Percentiles rank a stretch among this genome's conserved stretches.
Evolutionary conservation across 2,113 vertebrate species (phyloP).

Genomic region (Pangasianodon gigas): DNA sequence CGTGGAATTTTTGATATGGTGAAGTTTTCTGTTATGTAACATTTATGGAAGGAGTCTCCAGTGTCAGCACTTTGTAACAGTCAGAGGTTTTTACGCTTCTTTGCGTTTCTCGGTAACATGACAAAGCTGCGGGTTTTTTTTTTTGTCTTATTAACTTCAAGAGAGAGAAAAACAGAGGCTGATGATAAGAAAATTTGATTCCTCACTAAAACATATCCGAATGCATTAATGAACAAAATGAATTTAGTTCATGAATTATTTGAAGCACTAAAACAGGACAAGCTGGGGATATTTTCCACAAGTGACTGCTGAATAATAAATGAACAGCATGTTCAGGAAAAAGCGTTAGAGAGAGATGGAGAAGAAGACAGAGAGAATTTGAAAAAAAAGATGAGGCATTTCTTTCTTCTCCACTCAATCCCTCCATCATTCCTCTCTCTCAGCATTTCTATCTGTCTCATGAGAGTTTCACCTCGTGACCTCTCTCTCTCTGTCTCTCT

Average conservation of each 20-base stretch:
- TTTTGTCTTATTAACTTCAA: no score
- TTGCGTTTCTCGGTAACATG: neutral
- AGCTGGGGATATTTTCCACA: neutral
- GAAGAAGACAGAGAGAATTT: neutral
- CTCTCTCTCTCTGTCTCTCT: neutral
- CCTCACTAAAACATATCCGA: neutral
- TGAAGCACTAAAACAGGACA: neutral
- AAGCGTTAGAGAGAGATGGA: neutral
- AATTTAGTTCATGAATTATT: neutral
- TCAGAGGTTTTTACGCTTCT: no score
- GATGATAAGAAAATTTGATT: neutral
- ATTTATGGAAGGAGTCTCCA: neutral
- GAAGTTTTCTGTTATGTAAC: no score
- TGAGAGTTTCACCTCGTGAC: neutral
- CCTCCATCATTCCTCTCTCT: neutral
- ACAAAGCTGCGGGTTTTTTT: no score
- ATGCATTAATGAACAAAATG: neutral
- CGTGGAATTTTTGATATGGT: no score
- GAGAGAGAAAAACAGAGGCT: neutral
- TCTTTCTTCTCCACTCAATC: neutral
- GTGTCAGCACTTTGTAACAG: neutral
- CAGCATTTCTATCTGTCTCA: constrained; percentile 16
- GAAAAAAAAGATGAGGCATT: neutral
- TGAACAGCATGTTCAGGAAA: neutral
- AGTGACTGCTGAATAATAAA: constrained; percentile 23